A percentile compares a stretch with the other conserved stretches of the same genome.
Evolutionary conservation across 2,888 invertebrate genomes (phyloP).

Genomic region (Rugalucina vietnamica): DNA sequence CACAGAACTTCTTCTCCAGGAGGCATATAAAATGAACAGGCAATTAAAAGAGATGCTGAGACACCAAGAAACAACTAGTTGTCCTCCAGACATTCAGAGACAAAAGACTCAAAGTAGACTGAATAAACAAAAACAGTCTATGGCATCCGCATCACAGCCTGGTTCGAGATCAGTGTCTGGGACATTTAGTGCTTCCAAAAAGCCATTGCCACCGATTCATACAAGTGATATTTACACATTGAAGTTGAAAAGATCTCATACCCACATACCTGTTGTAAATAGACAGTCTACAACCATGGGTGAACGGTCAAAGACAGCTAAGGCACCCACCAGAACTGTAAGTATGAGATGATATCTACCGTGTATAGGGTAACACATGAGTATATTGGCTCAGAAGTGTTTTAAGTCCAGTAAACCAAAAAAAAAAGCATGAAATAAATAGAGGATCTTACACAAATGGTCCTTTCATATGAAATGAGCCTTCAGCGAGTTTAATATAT

Average conservation of each 20-base stretch:
- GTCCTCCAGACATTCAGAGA: slow-evolving; percentile 25
- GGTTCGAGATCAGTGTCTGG: slow-evolving; percentile 33
- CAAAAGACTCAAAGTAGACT: slow-evolving; percentile 27
- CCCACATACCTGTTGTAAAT: slow-evolving; percentile 38
- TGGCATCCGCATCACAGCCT: slow-evolving; percentile 26
- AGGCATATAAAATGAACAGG: slow-evolving; percentile 76
- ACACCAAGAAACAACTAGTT: slow-evolving; percentile 56
- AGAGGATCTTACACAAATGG: too few species aligned
- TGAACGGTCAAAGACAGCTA: slow-evolving; percentile 44
- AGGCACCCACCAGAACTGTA: neutral
- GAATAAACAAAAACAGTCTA: slow-evolving; percentile 11
- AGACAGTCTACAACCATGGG: neutral
- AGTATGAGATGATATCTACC: too few species aligned
- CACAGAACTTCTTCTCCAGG: slow-evolving; percentile 73
- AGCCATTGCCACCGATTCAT: slow-evolving; percentile 53
- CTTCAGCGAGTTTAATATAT: too few species aligned
- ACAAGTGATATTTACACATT: slow-evolving; percentile 50
- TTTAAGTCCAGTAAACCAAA: too few species aligned
- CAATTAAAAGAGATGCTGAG: slow-evolving; percentile 71
- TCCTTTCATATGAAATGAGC: too few species aligned
- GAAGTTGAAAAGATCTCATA: slow-evolving; percentile 49
- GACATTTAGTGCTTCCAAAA: slow-evolving; percentile 43
- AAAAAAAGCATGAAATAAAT: too few species aligned
- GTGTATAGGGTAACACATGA: too few species aligned
- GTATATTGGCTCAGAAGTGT: too few species aligned